Base-by-base conservation (phyloP, 2,888 invertebrate genomes). In the Odontocolon sp. region DNA sequence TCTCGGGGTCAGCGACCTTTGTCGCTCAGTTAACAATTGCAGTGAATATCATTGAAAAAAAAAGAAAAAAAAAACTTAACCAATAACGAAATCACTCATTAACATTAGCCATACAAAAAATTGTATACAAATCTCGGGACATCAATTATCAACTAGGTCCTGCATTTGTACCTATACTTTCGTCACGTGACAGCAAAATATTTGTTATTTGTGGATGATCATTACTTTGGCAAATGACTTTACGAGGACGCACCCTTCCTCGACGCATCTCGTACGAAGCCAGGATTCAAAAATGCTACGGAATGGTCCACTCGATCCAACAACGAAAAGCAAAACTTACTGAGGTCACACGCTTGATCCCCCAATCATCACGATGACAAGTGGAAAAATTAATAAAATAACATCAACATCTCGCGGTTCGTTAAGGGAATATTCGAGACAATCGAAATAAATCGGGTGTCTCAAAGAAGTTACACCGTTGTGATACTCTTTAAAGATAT, bases 1-100 rank as follows among this genome's bases (percentile, higher is more conserved):
- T 70, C 64, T 75, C 9, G 47, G 26, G 76, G 66, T 76, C 76
- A 76, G 11, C 52, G 76, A 76, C 76, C 59, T 61, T 45, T 52
- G 14, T 33, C 14, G 14, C 50, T 9, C 33, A 45, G 21, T 31
- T 18, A 11, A 40, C 23, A 54, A 50, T n/a, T 31, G 1, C 23
- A 18, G 23, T 40, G n/a, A 33, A 28, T 28, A 14, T 21, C n/a
- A n/a, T n/a, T n/a, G n/a, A n/a, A n/a, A 26, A 9, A 57, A 50
- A 45, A 11, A 52, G n/a, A 18, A 18, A 1, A 23, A 11, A 9
- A 26, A 45, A 6, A n/a, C n/a, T n/a, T n/a, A n/a, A n/a, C n/a
- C n/a, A n/a, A 18, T 11, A 54, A 54, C 16, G 14, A 59, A 59
- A 42, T 59, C 59, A 11, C 16, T 18, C 9, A 4, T 16, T 5